Conservation (phyloP, 2,113 vertebrate genomes). For the Phainopepla nitens region DNA sequence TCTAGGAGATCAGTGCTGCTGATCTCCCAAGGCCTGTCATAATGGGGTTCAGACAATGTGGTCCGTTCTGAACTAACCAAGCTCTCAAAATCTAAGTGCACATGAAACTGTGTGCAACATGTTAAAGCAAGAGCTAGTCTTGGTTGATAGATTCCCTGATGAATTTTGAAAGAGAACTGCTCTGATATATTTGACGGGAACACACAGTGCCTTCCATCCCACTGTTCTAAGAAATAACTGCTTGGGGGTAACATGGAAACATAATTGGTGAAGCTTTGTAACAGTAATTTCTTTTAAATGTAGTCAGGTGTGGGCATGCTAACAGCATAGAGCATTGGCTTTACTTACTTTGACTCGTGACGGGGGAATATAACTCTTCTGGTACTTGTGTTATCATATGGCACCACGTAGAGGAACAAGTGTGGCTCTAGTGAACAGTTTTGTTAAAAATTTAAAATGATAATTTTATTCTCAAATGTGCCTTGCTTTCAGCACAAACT, state of each 20-base stretch:
- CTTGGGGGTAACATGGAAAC: background rate
- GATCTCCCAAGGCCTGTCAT: background rate
- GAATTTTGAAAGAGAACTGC: background rate
- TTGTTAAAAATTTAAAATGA: background rate
- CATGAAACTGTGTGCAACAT: fast-evolving
- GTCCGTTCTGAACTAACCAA: background rate
- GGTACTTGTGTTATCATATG: background rate
- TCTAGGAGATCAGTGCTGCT: too few species aligned
- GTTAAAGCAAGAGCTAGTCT: background rate
- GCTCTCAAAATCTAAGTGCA: background rate
- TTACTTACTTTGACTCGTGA: background rate
- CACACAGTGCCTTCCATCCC: background rate
- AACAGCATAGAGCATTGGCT: background rate
- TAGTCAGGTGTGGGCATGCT: background rate
- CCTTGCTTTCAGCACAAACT: background rate
- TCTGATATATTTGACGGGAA: background rate
- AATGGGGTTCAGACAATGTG: background rate
- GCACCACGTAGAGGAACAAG: background rate
- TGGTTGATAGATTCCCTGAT: background rate
- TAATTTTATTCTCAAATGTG: background rate
- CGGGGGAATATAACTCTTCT: background rate
- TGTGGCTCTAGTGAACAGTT: background rate
- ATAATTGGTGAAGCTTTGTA: background rate
- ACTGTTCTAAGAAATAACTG: background rate
- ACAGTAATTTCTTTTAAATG: background rate